Evolutionary conservation across 2,888 invertebrate species (phyloP).

Genomic region (Teleiodes luculella): DNA sequence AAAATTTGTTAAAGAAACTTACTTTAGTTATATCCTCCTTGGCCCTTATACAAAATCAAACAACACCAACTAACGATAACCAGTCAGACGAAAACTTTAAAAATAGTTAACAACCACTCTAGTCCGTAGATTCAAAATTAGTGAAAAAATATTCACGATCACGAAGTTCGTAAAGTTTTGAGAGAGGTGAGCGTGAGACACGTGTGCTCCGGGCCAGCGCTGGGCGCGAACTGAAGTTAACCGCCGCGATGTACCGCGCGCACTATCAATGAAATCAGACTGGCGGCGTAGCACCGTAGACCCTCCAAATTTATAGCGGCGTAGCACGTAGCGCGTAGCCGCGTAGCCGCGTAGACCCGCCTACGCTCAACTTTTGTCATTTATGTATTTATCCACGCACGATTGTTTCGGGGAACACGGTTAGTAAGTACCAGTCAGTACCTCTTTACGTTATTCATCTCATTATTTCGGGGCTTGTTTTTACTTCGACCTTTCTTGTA

Average conservation of each 20-base stretch:
- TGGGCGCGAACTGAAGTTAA: slow-evolving; percentile 12
- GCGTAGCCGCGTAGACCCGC: background rate
- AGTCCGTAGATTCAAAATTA: background rate
- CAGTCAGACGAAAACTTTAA: background rate
- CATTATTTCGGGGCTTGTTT: background rate
- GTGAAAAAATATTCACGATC: background rate
- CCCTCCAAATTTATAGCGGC: background rate
- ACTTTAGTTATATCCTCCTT: no score
- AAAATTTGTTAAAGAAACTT: background rate
- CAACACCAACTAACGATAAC: no score
- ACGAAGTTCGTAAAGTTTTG: slow-evolving; percentile 9
- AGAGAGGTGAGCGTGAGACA: background rate
- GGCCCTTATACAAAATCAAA: no score
- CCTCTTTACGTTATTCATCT: background rate
- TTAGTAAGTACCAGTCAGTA: background rate
- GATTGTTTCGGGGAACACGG: no score
- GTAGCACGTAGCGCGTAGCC: background rate
- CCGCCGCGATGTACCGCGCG: background rate
- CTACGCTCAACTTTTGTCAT: slow-evolving; percentile 9
- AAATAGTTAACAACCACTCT: background rate
- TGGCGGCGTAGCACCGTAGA: background rate
- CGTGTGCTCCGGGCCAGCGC: slow-evolving; percentile 1
- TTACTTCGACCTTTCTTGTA: background rate
- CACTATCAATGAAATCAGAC: slow-evolving; percentile 3
- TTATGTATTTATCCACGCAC: background rate